phyloP scores from a whole-genome alignment of 2,888 invertebrate genomes.

The Sycophila texana region DNA sequence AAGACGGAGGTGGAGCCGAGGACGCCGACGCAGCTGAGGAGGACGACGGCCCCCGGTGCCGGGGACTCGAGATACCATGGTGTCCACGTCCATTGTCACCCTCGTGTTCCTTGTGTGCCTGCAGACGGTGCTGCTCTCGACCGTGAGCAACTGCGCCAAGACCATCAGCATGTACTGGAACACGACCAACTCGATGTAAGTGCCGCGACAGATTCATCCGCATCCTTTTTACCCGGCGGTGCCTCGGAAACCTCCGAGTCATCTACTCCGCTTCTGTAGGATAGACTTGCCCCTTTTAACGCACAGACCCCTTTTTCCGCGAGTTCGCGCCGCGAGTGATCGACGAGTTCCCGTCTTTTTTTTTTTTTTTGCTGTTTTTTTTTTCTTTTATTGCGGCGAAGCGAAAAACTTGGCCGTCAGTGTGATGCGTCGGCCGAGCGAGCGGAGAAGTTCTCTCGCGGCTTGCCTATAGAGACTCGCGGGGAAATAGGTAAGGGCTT shows the following conservation, averaged over 20 bases:
- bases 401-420: too few species aligned
- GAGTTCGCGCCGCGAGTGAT: background rate
- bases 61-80: constrained; percentile 66
- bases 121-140: constrained; percentile 81
- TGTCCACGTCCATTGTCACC: constrained; percentile 74
- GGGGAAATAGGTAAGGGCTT: too few species aligned
- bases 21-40: constrained; percentile 7
- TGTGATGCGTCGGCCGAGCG: too few species aligned
- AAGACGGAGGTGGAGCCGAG: constrained; percentile 59
- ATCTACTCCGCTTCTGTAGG: background rate
- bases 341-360: background rate
- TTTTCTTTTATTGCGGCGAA: too few species aligned
- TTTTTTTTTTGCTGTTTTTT: too few species aligned
- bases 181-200: constrained; percentile 90
- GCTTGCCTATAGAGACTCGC: too few species aligned
- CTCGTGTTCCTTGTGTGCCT: constrained; percentile 78
- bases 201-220: constrained; percentile 58
- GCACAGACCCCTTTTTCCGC: background rate
- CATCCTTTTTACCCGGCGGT: background rate
- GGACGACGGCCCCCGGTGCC: constrained; percentile 17
- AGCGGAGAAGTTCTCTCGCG: too few species aligned
- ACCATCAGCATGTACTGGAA: constrained; percentile 94
- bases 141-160: constrained; percentile 86
- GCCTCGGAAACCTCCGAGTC: too few species aligned
- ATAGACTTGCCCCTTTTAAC: background rate